Evolutionary conservation across 2,888 invertebrate genomes (phyloP).

Genomic region (Orchesella flavescens): DNA sequence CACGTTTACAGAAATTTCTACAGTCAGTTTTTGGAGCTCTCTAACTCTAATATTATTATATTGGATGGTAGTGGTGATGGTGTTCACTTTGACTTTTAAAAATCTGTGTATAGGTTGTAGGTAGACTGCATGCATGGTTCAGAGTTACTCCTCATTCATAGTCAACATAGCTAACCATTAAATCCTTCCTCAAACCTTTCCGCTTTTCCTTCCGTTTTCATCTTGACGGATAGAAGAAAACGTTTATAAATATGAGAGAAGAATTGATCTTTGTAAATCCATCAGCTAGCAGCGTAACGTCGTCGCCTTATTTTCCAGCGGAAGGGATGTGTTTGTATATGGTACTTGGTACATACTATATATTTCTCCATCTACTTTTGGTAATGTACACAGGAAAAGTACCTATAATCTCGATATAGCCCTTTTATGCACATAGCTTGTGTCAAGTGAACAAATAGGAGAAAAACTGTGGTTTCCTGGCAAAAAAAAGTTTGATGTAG

Average conservation of each 20-base stretch:
- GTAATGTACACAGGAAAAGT: too few relatives aligned
- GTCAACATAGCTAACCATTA: constrained; percentile 13
- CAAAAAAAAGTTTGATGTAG: too few relatives aligned
- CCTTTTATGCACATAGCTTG: neutral
- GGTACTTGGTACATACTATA: neutral
- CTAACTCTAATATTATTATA: too few relatives aligned
- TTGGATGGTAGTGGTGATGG: too few relatives aligned
- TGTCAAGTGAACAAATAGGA: constrained; percentile 4
- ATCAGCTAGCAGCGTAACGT: constrained; percentile 9
- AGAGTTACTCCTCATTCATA: neutral
- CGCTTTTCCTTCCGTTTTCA: neutral
- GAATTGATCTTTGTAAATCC: constrained; percentile 53
- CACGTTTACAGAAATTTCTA: too few relatives aligned
- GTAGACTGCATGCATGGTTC: neutral
- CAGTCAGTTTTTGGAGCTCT: too few relatives aligned
- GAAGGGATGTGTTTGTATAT: too few relatives aligned
- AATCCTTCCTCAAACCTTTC: constrained; percentile 36
- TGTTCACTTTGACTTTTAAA: neutral
- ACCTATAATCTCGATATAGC: neutral
- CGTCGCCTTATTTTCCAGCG: too few relatives aligned
- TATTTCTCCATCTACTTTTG: too few relatives aligned
- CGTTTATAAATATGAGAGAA: constrained; percentile 47
- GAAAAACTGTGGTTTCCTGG: too few relatives aligned
- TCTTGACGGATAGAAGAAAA: neutral
- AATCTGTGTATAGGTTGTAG: neutral